Base-by-base conservation (phyloP, 2,888 invertebrate species). In the Vanessa cardui region DNA sequence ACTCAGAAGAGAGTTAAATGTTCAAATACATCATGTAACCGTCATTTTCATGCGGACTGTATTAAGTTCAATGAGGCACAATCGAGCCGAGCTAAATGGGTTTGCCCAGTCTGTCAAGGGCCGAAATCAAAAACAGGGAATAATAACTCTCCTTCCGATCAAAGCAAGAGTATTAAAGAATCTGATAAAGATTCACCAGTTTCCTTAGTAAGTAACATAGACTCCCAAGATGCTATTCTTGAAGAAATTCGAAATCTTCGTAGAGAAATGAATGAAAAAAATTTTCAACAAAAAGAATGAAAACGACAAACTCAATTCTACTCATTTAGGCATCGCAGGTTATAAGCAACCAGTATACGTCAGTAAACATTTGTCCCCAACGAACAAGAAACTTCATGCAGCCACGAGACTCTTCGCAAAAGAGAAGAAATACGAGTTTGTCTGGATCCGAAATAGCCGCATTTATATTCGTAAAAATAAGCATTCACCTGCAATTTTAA, bases 261-360 rank as follows among this genome's bases (percentile, higher is more conserved):
- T 58, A 58, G 58, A 58, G 58, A 58, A 58, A 58, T 58, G 58
- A 58, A 58, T 58, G 58, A 58, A 58, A 0, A 64, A 49, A 15
- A 73, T 62, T 52, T 73, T 66, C 49, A 72, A 71, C 26, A 73
- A 68, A 45, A 39, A 33, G 21, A 62, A 67, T 26, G 50, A 60
- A 1, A 47, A 68, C 5, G 69, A 69, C 0, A 71, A 66, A 68
- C 50, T 71, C 2, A 64, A 50, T 45, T 21, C 66, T 3, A 31
- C 58, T 12, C 64, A 71, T 44, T 31, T 68, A 16, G 56, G 64
- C n/a, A 44, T 45, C 8, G 66, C 58, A 12, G 16, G 39, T 15
- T 62, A 66, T n/a, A 68, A 64, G 31, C 52, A 52, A 52, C 26
- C 20, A 52, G 21, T 52, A 21, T 52, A 52, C 15, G 52, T 52